Conservation (phyloP, 2,888 invertebrate genomes). For the Dioctria linearis region DNA sequence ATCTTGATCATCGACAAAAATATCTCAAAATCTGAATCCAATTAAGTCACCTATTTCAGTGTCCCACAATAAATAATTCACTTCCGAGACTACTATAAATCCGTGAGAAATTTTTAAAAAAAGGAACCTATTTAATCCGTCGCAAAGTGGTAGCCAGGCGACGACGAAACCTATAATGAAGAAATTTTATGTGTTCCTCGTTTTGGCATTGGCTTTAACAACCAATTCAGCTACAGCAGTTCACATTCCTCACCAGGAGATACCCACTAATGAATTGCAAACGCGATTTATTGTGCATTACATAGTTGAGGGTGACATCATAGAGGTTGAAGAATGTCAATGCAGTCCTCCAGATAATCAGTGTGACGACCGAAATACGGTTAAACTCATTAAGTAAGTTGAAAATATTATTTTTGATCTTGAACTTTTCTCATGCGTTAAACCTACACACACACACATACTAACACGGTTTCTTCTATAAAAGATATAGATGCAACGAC, state of each 20-base stretch:
- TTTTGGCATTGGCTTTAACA: constrained; percentile 14
- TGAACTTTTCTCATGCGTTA: not conserved
- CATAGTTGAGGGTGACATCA: constrained; percentile 58
- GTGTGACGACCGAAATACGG: constrained; percentile 54
- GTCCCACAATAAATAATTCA: constrained; percentile 19
- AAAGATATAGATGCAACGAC: constrained; percentile 51
- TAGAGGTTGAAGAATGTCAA: constrained; percentile 56
- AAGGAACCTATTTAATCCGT: not conserved
- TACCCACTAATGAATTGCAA: constrained; percentile 45
- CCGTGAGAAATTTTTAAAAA: not conserved
- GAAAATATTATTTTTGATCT: constrained; percentile 5
- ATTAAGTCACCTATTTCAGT: constrained; percentile 11
- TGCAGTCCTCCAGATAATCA: constrained; percentile 53
- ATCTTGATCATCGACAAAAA: not conserved
- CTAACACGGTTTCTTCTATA: constrained; percentile 5
- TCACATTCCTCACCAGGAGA: constrained; percentile 54
- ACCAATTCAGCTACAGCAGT: constrained; percentile 1
- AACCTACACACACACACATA: not conserved
- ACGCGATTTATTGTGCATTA: constrained; percentile 56
- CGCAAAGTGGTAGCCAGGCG: not conserved
- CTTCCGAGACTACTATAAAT: constrained; percentile 1
- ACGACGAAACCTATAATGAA: not conserved
- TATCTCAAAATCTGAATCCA: constrained; percentile 11
- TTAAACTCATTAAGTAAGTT: constrained; percentile 58
- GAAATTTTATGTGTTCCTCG: constrained; percentile 2